phyloP scores from a whole-genome alignment of 1,140 invertebrate species.

The Parasteatoda tepidariorum region DNA sequence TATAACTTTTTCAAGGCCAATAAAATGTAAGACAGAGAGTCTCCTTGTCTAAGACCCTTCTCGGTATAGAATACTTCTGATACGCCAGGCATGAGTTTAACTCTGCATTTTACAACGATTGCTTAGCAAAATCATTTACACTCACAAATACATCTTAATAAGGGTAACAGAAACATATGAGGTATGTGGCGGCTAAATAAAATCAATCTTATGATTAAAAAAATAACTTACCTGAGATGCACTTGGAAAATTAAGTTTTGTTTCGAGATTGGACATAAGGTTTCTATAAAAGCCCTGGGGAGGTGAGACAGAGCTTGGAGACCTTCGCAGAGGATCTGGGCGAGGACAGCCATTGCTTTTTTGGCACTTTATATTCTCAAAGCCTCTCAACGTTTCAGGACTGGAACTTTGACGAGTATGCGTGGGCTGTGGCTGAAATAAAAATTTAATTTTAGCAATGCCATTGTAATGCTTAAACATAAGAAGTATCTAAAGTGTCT shows the following conservation, averaged over 20 bases:
- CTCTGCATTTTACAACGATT: too few relatives aligned
- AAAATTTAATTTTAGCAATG: background rate
- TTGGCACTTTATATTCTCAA: constrained; percentile 53
- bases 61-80: too few relatives aligned
- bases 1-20: too few relatives aligned
- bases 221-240: constrained; percentile 1
- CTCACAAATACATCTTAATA: too few relatives aligned
- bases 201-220: too few relatives aligned
- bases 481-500: background rate
- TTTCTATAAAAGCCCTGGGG: constrained; percentile 12
- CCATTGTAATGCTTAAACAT: background rate
- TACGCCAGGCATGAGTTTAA: too few relatives aligned
- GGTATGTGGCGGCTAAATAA: too few relatives aligned
- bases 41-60: too few relatives aligned
- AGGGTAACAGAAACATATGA: too few relatives aligned
- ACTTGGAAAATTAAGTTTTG: constrained; percentile 13
- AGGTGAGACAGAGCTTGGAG: constrained; percentile 23
- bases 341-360: constrained; percentile 50
- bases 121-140: too few relatives aligned
- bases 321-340: constrained; percentile 23
- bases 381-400: constrained; percentile 62
- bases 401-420: constrained; percentile 64
- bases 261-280: constrained; percentile 19
- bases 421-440: constrained; percentile 66
- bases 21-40: too few relatives aligned